These are phyloP conservation scores for Phasia obesa DNA, from an alignment of 2,888 invertebrate species.

Conservation along the genomic window DNA sequence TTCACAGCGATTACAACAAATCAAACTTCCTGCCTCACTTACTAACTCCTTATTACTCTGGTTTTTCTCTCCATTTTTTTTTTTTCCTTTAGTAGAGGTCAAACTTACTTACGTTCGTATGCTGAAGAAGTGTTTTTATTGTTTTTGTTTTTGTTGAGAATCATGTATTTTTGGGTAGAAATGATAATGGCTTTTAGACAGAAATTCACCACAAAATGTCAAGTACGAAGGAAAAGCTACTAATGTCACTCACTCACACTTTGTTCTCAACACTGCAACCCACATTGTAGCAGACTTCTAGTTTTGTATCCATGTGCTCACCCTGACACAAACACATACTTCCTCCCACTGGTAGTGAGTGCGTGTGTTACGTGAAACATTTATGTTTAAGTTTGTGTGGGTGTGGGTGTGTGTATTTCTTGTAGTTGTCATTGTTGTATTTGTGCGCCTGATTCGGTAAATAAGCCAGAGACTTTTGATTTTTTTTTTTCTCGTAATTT, in stretches of 20 bases:
- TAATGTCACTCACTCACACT: conserved; percentile 60
- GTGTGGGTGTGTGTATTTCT: conserved; percentile 32
- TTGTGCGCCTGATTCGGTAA: conserved; percentile 65
- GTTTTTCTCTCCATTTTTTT: conserved; percentile 12
- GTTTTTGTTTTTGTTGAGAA: conserved; percentile 25
- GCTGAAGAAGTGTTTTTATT: not conserved
- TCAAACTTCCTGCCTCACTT: conserved; percentile 63
- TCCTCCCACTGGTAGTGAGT: conserved; percentile 7
- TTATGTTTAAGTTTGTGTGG: not conserved
- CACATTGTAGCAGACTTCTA: no score
- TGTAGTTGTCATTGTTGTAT: conserved; percentile 42
- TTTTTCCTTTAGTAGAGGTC: conserved; percentile 31
- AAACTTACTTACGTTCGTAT: not conserved
- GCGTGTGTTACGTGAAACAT: not conserved
- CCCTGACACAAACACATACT: not conserved
- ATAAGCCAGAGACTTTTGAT: conserved; percentile 65
- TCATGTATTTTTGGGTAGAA: conserved; percentile 45
- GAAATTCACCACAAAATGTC: conserved; percentile 83
- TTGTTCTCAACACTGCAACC: no score
- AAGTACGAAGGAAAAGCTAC: conserved; percentile 81
- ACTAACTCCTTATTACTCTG: conserved; percentile 36
- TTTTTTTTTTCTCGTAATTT: conserved; percentile 37
- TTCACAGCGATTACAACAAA: conserved; percentile 69
- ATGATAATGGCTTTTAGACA: conserved; percentile 80
- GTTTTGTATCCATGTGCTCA: conserved; percentile 2